Conservation (phyloP, 2,888 invertebrate species). For the Coelinius sp. region DNA sequence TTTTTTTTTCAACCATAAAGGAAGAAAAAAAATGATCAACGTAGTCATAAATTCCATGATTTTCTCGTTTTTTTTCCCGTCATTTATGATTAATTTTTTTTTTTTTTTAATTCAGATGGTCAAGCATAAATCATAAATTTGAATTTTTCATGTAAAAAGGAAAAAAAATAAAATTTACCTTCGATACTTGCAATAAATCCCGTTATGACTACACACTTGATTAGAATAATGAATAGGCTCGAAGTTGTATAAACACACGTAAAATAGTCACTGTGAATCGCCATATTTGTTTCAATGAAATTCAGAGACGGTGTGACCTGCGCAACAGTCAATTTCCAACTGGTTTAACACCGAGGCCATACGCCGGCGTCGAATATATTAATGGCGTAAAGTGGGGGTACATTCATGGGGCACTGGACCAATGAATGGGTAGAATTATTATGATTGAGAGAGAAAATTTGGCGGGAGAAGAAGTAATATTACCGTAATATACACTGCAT, state of each 20-base stretch:
- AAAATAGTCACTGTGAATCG: slow-evolving; percentile 1
- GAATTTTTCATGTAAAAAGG: background rate
- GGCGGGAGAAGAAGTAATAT: slow-evolving; percentile 50
- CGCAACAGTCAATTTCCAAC: slow-evolving; percentile 12
- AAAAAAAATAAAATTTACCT: background rate
- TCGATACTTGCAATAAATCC: background rate
- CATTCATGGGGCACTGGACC: background rate
- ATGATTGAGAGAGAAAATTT: slow-evolving; percentile 24
- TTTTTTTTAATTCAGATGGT: too few relatives aligned
- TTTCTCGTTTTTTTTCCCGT: too few relatives aligned
- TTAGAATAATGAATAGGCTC: background rate
- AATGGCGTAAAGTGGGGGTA: background rate
- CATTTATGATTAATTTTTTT: too few relatives aligned
- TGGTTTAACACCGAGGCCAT: background rate
- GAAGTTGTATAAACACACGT: background rate
- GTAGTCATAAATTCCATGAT: too few relatives aligned
- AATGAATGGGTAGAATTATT: background rate
- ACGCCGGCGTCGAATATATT: background rate
- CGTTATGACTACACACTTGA: background rate
- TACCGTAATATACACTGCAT: slow-evolving; percentile 57
- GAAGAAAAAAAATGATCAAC: too few relatives aligned
- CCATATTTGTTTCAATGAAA: slow-evolving; percentile 2
- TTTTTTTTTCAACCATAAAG: too few relatives aligned
- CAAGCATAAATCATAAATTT: too few relatives aligned
- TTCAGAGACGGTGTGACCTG: slow-evolving; percentile 11